Conservation (phyloP, 2,888 invertebrate species). For the Lymantria monacha region DNA sequence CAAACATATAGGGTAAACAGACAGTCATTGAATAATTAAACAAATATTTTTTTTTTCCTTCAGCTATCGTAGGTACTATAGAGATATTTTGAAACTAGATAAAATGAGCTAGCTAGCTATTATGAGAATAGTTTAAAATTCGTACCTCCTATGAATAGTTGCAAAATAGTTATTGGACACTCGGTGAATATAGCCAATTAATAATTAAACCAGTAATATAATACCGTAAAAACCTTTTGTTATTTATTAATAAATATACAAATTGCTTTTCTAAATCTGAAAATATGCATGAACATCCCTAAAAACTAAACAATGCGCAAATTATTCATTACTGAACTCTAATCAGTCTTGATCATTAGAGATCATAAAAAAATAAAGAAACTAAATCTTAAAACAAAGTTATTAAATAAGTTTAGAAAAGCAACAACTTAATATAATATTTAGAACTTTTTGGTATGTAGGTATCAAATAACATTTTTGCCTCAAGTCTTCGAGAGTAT, state of each 20-base stretch:
- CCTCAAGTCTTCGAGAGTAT: too few relatives aligned
- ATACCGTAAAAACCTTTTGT: neutral
- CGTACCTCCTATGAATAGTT: neutral
- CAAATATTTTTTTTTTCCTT: neutral
- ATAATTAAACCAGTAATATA: neutral
- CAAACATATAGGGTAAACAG: neutral
- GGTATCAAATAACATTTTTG: too few relatives aligned
- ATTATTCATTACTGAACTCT: neutral
- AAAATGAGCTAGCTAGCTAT: neutral
- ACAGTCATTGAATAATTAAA: neutral
- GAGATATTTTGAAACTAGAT: neutral
- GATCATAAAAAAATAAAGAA: neutral
- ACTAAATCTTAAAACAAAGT: too few relatives aligned
- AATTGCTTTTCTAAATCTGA: neutral
- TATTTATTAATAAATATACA: neutral
- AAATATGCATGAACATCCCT: neutral
- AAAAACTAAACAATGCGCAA: neutral
- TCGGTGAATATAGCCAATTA: neutral
- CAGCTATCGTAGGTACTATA: neutral
- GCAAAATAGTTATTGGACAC: neutral
- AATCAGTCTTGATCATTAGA: neutral
- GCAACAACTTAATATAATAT: too few relatives aligned
- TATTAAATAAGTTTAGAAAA: too few relatives aligned
- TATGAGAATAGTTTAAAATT: neutral
- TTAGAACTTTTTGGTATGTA: too few relatives aligned